Evolutionary conservation across 2,113 vertebrate species (phyloP), one percentile per base, ranked within the genome.

Genomic region (Ascaphus truei): DNA sequence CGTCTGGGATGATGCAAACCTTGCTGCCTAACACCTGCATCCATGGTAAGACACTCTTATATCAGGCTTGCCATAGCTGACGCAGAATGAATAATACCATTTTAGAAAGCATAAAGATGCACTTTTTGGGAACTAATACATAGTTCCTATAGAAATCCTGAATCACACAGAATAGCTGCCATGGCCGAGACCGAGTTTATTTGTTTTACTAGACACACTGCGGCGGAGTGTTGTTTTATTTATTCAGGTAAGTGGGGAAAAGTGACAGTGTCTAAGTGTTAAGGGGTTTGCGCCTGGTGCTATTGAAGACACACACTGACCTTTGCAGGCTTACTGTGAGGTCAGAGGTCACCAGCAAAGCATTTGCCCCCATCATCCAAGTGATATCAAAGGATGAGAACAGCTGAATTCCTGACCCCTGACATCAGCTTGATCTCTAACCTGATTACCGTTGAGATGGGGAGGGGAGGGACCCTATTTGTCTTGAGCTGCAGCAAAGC

Each of bases 361-460:
- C 20, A 48, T 62, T 55, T 64, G 62, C 65, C 66, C 71, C 11
- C 59, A 52, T 61, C 51, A 55, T 73, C 72, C 10, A 3, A 5
- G 41, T 56, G 71, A 73, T 65, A 53, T 73, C 69, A 79, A 73
- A 68, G 74, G 31, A 77, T 73, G 65, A 9, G 7, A 68, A 65
- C 37, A 73, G 51, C 36, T 64, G 69, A 64, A 84, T 78, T 79
- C 78, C 72, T 79, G 61, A 72, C 62, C 72, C 77, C 65, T 79
- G 76, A 72, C 73, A 79, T 71, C 79, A 81, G 51, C 59, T 69
- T 72, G 72, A 75, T 68, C 67, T 66, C 72, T 77, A 83, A 72
- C 29, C 73, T 73, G 67, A 61, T 52, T 39, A 37, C 6, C 25
- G 56, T 1, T 53, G 68, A 37, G n/a, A 39, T 73, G 72, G 58